Evolutionary conservation across 2,888 invertebrate species (phyloP).

Genomic region (Linyphia triangularis): DNA sequence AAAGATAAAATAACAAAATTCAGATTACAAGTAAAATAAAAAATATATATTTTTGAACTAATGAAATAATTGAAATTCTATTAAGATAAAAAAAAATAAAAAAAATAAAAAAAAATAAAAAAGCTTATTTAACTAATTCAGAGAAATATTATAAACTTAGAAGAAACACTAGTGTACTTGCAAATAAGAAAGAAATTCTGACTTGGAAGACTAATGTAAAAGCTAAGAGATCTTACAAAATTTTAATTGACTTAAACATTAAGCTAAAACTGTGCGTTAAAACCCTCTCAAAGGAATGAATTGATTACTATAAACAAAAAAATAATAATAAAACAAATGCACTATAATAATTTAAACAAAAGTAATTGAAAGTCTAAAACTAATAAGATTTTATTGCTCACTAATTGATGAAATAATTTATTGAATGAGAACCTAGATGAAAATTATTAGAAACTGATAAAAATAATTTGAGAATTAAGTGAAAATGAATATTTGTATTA

Average conservation of each 20-base stretch:
- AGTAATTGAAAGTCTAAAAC: background rate
- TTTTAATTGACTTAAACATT: conserved; percentile 5
- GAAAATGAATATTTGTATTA: background rate
- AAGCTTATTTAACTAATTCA: background rate
- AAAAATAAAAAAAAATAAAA: no score
- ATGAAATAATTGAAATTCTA: background rate
- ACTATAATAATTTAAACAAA: background rate
- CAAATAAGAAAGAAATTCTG: background rate
- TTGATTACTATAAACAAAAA: background rate
- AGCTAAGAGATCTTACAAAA: conserved; percentile 10
- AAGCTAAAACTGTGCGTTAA: conserved; percentile 73
- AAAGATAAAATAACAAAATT: background rate
- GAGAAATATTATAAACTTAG: background rate
- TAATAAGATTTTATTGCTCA: background rate
- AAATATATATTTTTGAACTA: background rate
- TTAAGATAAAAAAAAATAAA: background rate
- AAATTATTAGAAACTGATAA: background rate
- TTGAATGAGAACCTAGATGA: background rate
- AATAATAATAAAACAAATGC: background rate
- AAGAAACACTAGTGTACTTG: background rate
- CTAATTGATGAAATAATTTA: background rate
- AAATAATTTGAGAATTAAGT: background rate
- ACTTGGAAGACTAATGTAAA: conserved; percentile 58
- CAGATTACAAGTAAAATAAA: background rate
- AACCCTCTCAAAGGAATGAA: conserved; percentile 37